Percentiles rank a stretch among this genome's conserved stretches.
These are phyloP conservation scores for Leptopilina myrica DNA, from an alignment of 2,888 invertebrate species.

Conservation along the genomic window DNA sequence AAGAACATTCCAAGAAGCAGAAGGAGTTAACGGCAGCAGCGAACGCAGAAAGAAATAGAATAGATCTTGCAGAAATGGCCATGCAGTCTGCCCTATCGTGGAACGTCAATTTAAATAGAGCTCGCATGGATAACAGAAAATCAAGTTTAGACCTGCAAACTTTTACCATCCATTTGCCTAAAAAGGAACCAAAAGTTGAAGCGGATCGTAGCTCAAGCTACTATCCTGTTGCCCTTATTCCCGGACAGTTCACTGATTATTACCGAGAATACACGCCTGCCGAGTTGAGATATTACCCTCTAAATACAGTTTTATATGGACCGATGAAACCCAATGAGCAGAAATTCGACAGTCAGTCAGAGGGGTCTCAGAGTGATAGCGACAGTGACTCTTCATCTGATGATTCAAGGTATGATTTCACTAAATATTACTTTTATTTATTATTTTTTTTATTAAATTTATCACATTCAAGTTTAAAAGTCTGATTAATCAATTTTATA, in stretches of 20 bases:
- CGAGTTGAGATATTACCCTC: constrained; percentile 91
- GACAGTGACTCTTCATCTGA: constrained; percentile 76
- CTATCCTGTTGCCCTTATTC: constrained; percentile 96
- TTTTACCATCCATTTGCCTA: constrained; percentile 89
- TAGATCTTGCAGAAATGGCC: constrained; percentile 89
- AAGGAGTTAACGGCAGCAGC: constrained; percentile 81
- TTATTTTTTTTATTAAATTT: neutral
- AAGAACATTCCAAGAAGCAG: constrained; percentile 83
- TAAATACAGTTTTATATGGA: constrained; percentile 91
- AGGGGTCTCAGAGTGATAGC: constrained; percentile 78
- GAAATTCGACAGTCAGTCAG: constrained; percentile 78
- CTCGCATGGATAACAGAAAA: constrained; percentile 86
- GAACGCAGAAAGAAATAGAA: constrained; percentile 77
- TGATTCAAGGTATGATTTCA: constrained; percentile 75
- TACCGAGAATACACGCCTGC: constrained; percentile 86
- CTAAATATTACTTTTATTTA: neutral
- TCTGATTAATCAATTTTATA: no score
- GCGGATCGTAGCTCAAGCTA: constrained; percentile 80
- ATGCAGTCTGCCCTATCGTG: constrained; percentile 91
- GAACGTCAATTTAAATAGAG: constrained; percentile 90
- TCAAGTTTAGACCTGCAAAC: constrained; percentile 96
- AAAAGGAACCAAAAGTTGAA: constrained; percentile 77
- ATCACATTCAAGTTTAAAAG: no score
- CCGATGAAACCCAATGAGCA: constrained; percentile 78
- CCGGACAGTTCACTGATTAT: constrained; percentile 96